Evolutionary conservation across 2,113 vertebrate species (phyloP), one percentile per base, ranked within the genome.

Genomic region (Condylura cristata): DNA sequence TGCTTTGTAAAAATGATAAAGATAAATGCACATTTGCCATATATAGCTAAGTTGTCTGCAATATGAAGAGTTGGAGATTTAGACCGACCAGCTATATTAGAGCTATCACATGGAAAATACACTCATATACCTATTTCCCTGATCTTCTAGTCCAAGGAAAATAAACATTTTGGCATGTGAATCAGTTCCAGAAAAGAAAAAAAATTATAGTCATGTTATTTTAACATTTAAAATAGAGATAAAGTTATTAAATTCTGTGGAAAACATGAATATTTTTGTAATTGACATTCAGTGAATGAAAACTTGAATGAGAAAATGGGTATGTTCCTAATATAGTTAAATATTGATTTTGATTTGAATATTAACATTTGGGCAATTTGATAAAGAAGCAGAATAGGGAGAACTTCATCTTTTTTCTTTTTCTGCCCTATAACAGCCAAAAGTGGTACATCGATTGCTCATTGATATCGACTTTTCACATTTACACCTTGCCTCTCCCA

Each of bases 151-250:
- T 16, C 46, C 14, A 41, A 10, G 8, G 37, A 83, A 86, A 48
- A 82, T 37, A 72, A 86, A 48, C 39, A 37, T 51, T 8, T 65
- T 53, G 20, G 12, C 26, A 53, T 68, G n/a, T 68, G 65, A 51
- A 5, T 34, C 16, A 68, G 65, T n/a, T 68, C n/a, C 32, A 17
- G 68, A 48, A 90, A 92, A 78, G 85, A 18, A 26, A 82, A 81
- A 78, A 63, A 65, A 32, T 84, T 66, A 68, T n/a, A n/a, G 34
- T 7, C 30, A 66, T 11, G 8, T 46, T 70, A 56, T 85, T 89
- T 89, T 84, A 84, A 80, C 37, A 86, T 61, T 82, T 71, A 80
- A 90, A 82, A 63, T 46, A 32, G 84, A 89, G 86, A 48, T 63
- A 78, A 71, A 1, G 28, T 53, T 53, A 60, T 37, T 37, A 9